Evolutionary conservation across 1,140 invertebrate genomes (phyloP).

Genomic region (Holotrichia oblita): DNA sequence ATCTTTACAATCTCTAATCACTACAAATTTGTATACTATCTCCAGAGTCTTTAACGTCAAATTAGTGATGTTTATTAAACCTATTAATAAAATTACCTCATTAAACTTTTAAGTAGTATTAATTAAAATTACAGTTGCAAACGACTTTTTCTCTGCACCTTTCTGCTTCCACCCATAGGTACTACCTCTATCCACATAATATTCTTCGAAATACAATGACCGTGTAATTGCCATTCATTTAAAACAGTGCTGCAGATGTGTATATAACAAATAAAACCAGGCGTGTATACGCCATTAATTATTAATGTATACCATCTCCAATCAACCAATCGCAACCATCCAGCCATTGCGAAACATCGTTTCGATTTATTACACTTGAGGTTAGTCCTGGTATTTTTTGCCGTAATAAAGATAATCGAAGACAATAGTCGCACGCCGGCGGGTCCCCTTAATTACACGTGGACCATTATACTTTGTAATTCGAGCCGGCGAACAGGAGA

Average conservation of each 20-base stretch:
- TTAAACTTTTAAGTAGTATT: too few relatives aligned
- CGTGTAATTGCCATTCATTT: background rate
- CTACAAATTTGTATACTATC: too few relatives aligned
- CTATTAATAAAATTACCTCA: too few relatives aligned
- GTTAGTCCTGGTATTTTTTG: background rate
- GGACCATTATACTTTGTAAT: conserved; percentile 13
- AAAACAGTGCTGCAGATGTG: too few relatives aligned
- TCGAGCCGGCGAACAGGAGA: background rate
- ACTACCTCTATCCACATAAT: too few relatives aligned
- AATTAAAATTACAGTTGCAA: too few relatives aligned
- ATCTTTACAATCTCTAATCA: too few relatives aligned
- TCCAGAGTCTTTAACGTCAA: too few relatives aligned
- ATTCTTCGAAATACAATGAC: background rate
- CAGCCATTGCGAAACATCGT: background rate
- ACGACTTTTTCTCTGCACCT: too few relatives aligned
- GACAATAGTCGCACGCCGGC: conserved; percentile 4
- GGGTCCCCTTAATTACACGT: background rate
- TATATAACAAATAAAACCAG: background rate
- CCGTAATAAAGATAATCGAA: conserved; percentile 13
- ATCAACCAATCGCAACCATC: background rate
- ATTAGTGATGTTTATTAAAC: too few relatives aligned
- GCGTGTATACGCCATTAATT: background rate
- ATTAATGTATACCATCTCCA: too few relatives aligned
- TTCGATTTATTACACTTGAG: background rate
- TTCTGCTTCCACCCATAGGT: too few relatives aligned